Conservation (phyloP, 2,888 invertebrate species). For the Papilio protenor region DNA sequence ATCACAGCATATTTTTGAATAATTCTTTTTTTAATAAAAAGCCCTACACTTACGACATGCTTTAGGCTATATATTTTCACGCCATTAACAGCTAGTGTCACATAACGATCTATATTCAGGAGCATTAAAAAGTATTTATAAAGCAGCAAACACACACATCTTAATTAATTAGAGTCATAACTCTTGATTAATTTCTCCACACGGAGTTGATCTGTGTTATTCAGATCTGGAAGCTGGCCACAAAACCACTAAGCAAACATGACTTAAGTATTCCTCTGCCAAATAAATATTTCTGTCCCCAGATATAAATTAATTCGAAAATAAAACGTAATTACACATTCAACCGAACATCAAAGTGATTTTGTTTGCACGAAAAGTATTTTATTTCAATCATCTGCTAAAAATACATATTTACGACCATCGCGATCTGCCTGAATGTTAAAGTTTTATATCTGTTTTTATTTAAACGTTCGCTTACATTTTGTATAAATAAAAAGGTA, state of each 20-base stretch:
- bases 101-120: too few species aligned
- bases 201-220: neutral
- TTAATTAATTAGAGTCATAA: too few species aligned
- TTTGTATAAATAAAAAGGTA: neutral
- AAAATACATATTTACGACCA: conserved; percentile 38
- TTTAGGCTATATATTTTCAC: too few species aligned
- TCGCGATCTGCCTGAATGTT: conserved; percentile 12
- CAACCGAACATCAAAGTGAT: conserved; percentile 24
- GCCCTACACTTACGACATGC: too few species aligned
- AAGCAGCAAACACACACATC: too few species aligned
- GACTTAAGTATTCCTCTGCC: conserved; percentile 3
- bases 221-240: neutral
- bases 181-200: neutral
- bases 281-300: conserved; percentile 22
- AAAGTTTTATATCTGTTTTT: conserved; percentile 6
- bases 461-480: neutral
- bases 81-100: too few species aligned
- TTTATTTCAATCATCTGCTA: conserved; percentile 33
- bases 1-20: too few species aligned
- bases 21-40: too few species aligned
- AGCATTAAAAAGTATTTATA: too few species aligned
- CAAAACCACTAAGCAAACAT: conserved; percentile 8
- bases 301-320: conserved; percentile 13
- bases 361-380: conserved; percentile 22
- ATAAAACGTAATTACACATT: conserved; percentile 29